Evolutionary conservation across 2,888 invertebrate species (phyloP), one percentile per base, ranked within the genome.

Genomic region (Odiellus spinosus): DNA sequence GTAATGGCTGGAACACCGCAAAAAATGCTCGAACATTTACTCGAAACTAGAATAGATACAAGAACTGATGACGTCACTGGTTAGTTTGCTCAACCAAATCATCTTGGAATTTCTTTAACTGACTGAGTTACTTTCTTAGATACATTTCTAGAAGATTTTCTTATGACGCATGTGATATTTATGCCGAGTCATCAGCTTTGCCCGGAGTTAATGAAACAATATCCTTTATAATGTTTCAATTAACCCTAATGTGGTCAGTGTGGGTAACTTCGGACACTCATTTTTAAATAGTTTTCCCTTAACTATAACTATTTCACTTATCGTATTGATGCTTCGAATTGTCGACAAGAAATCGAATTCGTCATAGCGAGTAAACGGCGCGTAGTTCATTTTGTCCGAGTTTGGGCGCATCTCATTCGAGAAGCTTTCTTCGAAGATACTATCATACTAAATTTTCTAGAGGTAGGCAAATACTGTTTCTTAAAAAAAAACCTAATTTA

Each of bases 1-100:
- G 82, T 85, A 56, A 82, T 85, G 80, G 81, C 84, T 52, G 85
- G 84, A 45, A 81, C 82, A 48, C 79, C 84, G 39, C 78, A 80
- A 62, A 85, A 86, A 67, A 84, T 85, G 77, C 65, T 86, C 58
- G 85, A 86, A 64, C 82, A 86, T 67, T 70, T 86, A 41, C 68
- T 86, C 57, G 84, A 85, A 65, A 83, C 83, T 12, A 70, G 82
- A 49, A 69, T 83, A 58, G 80, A 80, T 42, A 44, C 74, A 52
- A 63, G 65, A 45, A 59, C 57, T 35, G 61, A 61, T 19, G 64
- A 64, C 53, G 44, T 71, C 67, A 56, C 68, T 65, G 49, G 63
- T 59, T 36, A 45, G 40, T 39, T 40, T 15, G n/a, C 3, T n/a
- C 2, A n/a, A n/a, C 2, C 14, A 3, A n/a, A n/a, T 33, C 14